Base-by-base conservation (phyloP, 2,888 invertebrate species). In the Latheticus oryzae region DNA sequence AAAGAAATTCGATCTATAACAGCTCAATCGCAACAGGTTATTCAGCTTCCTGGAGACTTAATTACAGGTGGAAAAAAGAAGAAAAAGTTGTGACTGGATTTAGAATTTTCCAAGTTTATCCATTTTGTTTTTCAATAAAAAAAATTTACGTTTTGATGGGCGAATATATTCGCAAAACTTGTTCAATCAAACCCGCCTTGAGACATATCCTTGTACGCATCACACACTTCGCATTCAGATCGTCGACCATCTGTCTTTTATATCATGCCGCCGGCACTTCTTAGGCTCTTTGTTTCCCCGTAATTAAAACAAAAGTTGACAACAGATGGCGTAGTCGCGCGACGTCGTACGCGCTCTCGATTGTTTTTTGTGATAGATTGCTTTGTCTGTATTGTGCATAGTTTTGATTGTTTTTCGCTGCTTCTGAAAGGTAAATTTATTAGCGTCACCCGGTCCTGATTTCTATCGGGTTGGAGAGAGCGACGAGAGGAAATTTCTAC, bases 351-450 rank as follows among this genome's bases (percentile, higher is more conserved):
- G 58, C 61, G 63, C 62, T 68, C n/a, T 60, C 73, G 72, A 75
- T 76, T 76, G 76, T 76, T 76, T 76, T 76, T 76, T 76, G 74
- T 76, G 76, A 76, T 76, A 75, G 76, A 76, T 76, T 73, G 75
- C 76, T 73, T 74, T 74, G 75, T 76, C 74, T 73, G 73, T 74
- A 75, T 76, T 76, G 76, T 75, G 74, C 74, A 73, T 74, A 76
- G 74, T 76, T 75, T 75, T 75, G 76, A 75, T 76, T 76, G 76
- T 76, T 76, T 76, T 75, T 74, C 73, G 71, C 70, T 72, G 74
- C 53, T 61, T 60, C 69, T 73, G 75, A 76, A 72, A 74, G 75
- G 76, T 75, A 67, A 74, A 76, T 76, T 76, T 76, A 75, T 75
- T 73, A 75, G 72, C 71, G 73, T 71, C 73, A 70, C 70, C 70